Conservation (phyloP, 2,888 invertebrate genomes). For the Ditylenchus weischeri region DNA sequence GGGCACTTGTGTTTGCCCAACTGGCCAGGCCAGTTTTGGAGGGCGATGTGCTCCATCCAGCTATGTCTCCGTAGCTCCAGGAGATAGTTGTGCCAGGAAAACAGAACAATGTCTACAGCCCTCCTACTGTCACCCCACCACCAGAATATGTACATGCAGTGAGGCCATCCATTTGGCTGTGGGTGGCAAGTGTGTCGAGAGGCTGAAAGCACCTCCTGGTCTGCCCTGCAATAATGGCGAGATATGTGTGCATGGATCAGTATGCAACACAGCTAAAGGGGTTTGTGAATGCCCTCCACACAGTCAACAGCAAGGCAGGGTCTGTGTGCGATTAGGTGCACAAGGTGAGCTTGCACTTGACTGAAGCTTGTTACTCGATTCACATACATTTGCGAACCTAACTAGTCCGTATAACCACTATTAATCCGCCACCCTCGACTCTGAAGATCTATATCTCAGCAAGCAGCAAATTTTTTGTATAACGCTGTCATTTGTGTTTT, state of each 20-base stretch:
- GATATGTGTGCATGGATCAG: slow-evolving; percentile 33
- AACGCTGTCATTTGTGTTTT: too few species aligned
- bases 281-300: slow-evolving; percentile 40
- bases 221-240: slow-evolving; percentile 49
- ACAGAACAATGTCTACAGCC: slow-evolving; percentile 42
- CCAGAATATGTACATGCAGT: slow-evolving; percentile 43
- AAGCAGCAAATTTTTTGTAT: too few species aligned
- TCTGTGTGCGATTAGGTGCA: neutral
- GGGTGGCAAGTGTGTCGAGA: slow-evolving; percentile 39
- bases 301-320: neutral
- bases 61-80: slow-evolving; percentile 29
- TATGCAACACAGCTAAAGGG: slow-evolving; percentile 36
- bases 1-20: slow-evolving; percentile 50
- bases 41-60: neutral
- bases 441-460: too few species aligned
- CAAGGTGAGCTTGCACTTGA: too few species aligned
- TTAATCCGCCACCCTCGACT: too few species aligned
- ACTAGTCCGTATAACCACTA: too few species aligned
- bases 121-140: slow-evolving; percentile 39
- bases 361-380: too few species aligned
- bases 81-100: slow-evolving; percentile 43
- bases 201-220: slow-evolving; percentile 52
- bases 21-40: slow-evolving; percentile 6
- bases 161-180: slow-evolving; percentile 42
- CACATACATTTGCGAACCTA: too few species aligned